phyloP scores from a whole-genome alignment of 2,888 invertebrate genomes.

The Trichogramma dendrolimi region DNA sequence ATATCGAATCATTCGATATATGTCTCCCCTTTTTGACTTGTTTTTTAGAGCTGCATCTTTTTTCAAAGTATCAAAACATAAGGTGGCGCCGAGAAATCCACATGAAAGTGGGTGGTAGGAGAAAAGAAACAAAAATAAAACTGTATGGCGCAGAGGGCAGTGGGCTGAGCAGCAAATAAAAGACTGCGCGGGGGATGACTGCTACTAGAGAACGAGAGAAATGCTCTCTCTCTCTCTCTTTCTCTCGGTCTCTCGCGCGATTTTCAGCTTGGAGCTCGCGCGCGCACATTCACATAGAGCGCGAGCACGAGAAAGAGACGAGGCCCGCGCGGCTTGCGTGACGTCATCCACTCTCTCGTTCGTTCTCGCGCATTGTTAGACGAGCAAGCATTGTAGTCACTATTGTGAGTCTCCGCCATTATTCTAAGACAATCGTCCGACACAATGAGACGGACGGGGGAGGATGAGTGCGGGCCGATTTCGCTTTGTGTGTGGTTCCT shows the following conservation, averaged over 20 bases:
- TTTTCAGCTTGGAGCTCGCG: constrained; percentile 3
- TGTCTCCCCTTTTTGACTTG: too few relatives aligned
- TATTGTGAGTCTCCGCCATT: constrained; percentile 53
- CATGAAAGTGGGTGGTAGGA: too few relatives aligned
- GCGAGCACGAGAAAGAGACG: not conserved
- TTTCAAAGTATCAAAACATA: too few relatives aligned
- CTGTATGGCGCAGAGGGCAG: too few relatives aligned
- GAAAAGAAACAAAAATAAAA: too few relatives aligned
- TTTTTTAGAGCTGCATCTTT: too few relatives aligned
- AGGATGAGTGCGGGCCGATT: constrained; percentile 29
- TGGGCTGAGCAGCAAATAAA: too few relatives aligned
- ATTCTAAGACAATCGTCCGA: constrained; percentile 54
- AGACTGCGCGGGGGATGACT: too few relatives aligned
- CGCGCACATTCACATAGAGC: constrained; percentile 2
- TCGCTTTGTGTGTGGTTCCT: constrained; percentile 30
- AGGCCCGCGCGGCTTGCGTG: constrained; percentile 20
- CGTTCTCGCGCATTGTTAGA: constrained; percentile 48
- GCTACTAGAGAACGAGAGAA: not conserved
- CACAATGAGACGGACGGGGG: constrained; percentile 51
- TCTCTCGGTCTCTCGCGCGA: constrained; percentile 13
- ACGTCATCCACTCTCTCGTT: constrained; percentile 43
- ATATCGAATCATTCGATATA: too few relatives aligned
- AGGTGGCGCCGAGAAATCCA: too few relatives aligned
- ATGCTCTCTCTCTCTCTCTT: not conserved
- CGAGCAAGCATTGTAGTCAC: constrained; percentile 54